These are phyloP conservation scores for Polyodon spathula DNA, from an alignment of 2,113 vertebrate species.

Conservation along the genomic window DNA sequence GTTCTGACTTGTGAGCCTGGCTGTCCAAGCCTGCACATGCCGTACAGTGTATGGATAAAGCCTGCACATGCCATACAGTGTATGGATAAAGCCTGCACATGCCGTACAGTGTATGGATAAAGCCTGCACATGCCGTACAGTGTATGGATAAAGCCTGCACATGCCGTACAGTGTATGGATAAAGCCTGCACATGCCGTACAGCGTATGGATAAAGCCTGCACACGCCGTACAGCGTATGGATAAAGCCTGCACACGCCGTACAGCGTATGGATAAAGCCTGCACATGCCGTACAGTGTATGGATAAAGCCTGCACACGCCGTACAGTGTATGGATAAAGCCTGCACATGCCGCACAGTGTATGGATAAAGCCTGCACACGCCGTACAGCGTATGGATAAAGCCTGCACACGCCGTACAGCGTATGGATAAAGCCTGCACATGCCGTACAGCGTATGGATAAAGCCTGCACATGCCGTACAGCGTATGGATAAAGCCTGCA, in stretches of 20 bases:
- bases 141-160: slow-evolving; percentile 33
- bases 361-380: slow-evolving; percentile 35
- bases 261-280: slow-evolving; percentile 33
- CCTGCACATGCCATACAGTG: no score
- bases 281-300: no score
- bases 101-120: slow-evolving; percentile 31
- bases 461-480: no score
- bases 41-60: slow-evolving; percentile 30
- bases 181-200: no score
- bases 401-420: no score
- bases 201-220: slow-evolving; percentile 33
- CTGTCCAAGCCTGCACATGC: slow-evolving; percentile 40
- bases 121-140: no score
- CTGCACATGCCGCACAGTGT: no score
- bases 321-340: slow-evolving; percentile 33
- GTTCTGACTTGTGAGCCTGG: slow-evolving; percentile 38
- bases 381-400: slow-evolving; percentile 33
- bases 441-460: no score
- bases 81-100: slow-evolving; percentile 34
- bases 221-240: no score
- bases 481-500: slow-evolving; percentile 33
- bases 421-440: slow-evolving; percentile 33
- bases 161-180: no score
- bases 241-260: no score
- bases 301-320: no score